Evolutionary conservation across 2,888 invertebrate genomes (phyloP).

Genomic region (Poecilobothrus nobilitatus): DNA sequence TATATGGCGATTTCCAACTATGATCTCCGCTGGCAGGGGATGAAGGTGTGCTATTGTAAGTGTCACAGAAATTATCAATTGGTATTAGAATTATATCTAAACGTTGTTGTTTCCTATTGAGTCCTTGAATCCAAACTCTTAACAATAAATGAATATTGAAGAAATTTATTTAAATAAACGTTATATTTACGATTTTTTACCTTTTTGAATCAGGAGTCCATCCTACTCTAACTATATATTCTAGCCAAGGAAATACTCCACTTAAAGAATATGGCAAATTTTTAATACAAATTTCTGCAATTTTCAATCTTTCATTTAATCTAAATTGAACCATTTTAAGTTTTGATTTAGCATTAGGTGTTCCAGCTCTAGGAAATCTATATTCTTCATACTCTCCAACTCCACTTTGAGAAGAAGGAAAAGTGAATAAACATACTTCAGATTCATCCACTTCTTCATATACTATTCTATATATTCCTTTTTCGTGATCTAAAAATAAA

Average conservation of each 20-base stretch:
- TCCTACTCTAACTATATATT: conserved; percentile 89
- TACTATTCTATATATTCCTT: conserved; percentile 69
- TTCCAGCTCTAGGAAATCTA: conserved; percentile 81
- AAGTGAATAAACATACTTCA: conserved; percentile 83
- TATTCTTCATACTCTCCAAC: conserved; percentile 74
- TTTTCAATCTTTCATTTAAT: conserved; percentile 53
- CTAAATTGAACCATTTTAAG: conserved; percentile 78
- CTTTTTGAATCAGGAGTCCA: conserved; percentile 88
- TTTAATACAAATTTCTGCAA: conserved; percentile 64
- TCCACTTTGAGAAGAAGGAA: conserved; percentile 72
- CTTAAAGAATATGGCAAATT: conserved; percentile 69
- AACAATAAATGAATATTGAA: too few relatives aligned
- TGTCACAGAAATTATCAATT: conserved; percentile 60
- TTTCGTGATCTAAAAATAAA: conserved; percentile 37
- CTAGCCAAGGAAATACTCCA: conserved; percentile 83
- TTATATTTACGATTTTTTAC: conserved; percentile 47
- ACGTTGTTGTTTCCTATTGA: conserved; percentile 78
- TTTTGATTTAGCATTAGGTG: conserved; percentile 81
- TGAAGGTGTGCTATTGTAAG: conserved; percentile 43
- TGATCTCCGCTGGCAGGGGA: conserved; percentile 42
- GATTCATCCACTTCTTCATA: conserved; percentile 84
- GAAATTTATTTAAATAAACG: conserved; percentile 11
- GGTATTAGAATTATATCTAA: conserved; percentile 78
- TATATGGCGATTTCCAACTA: conserved; percentile 42
- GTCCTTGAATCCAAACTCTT: conserved; percentile 88